Evolutionary conservation across 2,113 vertebrate genomes (phyloP), one percentile per base, ranked within the genome.

Genomic region (Acrocephalus kingi): DNA sequence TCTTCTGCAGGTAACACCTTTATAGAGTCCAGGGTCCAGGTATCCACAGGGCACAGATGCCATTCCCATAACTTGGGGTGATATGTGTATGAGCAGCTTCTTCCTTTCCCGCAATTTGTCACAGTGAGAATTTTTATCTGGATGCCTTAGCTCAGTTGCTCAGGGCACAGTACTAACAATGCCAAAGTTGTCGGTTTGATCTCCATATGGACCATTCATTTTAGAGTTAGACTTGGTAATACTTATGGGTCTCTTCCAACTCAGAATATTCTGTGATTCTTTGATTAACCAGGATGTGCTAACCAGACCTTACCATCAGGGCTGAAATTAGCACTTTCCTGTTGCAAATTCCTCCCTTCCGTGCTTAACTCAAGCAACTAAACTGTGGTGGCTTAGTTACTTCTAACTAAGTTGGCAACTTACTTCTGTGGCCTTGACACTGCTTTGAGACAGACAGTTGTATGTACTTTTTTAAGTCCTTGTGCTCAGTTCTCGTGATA

Each of bases 161-260:
- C 24, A 69, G 55, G 45, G 33, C 55, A 33, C 0, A 0, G 39
- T 7, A 55, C 9, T 10, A 4, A 6, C 11, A 10, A 8, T 27
- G 17, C 25, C 9, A 24, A 21, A 13, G 22, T 3, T 51, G 45
- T 49, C 25, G n/a, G 4, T 33, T 45, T 68, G 33, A 18, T 51
- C 21, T 21, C 31, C 14, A 13, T 16, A 11, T 5, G 20, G 35
- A 43, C 7, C 10, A 8, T 13, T 46, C 19, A 16, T 46, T n/a
- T 9, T 23, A 23, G 28, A 54, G 12, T 2, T 45, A 22, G 33
- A 20, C 46, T n/a, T 54, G 4, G 18, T 58, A 10, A 46, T 23
- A 6, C 2, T 37, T 52, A 6, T 37, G 33, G 12, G 5, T 78
- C 33, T 18, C 22, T 69, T 61, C 46, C 39, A 54, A 61, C 33